Percentiles rank a stretch among this genome's conserved stretches.
phyloP scores from a whole-genome alignment of 2,113 vertebrate genomes.

The Megaceryle torquata region DNA sequence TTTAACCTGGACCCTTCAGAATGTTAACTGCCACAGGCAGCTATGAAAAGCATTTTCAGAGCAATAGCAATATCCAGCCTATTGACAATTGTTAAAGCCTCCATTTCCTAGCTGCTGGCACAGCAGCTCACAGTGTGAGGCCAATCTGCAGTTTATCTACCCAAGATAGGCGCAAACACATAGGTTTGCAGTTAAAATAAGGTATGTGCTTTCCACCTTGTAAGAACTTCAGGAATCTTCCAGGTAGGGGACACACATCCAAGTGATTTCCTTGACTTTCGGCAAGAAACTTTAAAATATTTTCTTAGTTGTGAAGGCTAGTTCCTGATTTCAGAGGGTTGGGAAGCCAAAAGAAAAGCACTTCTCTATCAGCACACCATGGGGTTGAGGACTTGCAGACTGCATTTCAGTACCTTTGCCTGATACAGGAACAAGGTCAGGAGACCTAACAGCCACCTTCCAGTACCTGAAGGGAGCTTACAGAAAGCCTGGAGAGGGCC shows the following conservation, averaged over 20 bases:
- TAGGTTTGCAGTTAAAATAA: not conserved
- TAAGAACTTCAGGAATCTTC: not conserved
- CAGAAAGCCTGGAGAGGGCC: no score
- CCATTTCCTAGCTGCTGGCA: not conserved
- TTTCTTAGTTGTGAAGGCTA: not conserved
- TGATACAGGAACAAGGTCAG: not conserved
- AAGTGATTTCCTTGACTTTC: not conserved
- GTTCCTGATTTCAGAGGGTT: conserved; percentile 62
- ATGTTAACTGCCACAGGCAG: not conserved
- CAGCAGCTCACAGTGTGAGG: not conserved
- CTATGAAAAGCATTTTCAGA: not conserved
- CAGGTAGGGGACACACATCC: no score
- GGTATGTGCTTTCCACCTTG: not conserved
- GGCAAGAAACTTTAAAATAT: not conserved
- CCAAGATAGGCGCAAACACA: not conserved
- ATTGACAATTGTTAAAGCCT: not conserved
- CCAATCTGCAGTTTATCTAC: not conserved
- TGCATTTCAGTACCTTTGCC: not conserved
- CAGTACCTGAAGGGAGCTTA: no score
- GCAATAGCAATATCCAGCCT: not conserved
- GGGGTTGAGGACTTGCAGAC: not conserved
- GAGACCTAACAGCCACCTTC: no score
- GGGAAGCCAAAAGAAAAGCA: conserved; percentile 56
- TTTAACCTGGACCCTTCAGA: not conserved
- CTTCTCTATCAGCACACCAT: not conserved